These are phyloP conservation scores for Asobara japonica DNA, from an alignment of 1,140 invertebrate genomes.

Conservation along the genomic window DNA sequence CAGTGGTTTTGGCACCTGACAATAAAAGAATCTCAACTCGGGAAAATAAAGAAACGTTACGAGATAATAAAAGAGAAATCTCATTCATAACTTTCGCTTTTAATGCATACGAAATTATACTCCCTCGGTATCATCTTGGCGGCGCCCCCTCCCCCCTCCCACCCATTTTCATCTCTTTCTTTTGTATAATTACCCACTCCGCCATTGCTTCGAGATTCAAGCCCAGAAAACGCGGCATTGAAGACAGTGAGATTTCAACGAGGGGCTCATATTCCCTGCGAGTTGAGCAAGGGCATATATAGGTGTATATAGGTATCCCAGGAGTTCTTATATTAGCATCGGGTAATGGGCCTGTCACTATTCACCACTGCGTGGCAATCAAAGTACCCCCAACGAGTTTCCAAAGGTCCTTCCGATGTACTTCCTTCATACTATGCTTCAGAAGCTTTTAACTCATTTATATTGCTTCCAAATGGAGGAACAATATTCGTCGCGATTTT, in stretches of 20 bases:
- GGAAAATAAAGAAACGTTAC: conserved; percentile 35
- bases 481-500: no score
- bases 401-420: conserved; percentile 15
- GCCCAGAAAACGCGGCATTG: not conserved
- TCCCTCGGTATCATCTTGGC: conserved; percentile 21
- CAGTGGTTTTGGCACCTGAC: not conserved
- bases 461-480: no score
- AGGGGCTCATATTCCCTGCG: not conserved
- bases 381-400: conserved; percentile 32
- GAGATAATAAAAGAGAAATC: conserved; percentile 43
- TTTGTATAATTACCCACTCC: conserved; percentile 38
- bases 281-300: not conserved
- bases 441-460: no score
- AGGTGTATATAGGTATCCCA: conserved; percentile 28
- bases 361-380: conserved; percentile 41
- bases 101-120: conserved; percentile 45
- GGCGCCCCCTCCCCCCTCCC: not conserved
- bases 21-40: no score
- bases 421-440: no score
- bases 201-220: not conserved
- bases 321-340: conserved; percentile 46
- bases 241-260: no score
- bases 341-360: conserved; percentile 46
- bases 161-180: conserved; percentile 28
- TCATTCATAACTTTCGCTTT: conserved; percentile 44